A percentile compares a stretch with the other conserved stretches of the same genome.
Evolutionary conservation across 1,140 invertebrate species (phyloP).

Genomic region (Antheraea mylitta): DNA sequence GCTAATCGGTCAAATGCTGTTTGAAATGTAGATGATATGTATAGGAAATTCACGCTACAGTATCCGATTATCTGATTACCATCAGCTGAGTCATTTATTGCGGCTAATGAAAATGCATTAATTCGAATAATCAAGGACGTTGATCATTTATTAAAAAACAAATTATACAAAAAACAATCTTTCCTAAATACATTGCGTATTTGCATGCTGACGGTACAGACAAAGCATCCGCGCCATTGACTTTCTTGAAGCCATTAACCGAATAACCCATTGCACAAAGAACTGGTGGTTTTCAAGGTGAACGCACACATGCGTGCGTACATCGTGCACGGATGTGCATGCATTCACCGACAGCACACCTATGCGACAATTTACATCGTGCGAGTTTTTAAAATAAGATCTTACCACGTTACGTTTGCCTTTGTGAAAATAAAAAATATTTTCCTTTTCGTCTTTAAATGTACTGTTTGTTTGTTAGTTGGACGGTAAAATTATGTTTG

Average conservation of each 20-base stretch:
- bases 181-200: constrained; percentile 11
- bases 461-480: constrained; percentile 6
- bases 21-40: no score
- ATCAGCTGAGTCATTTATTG: neutral
- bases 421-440: constrained; percentile 6
- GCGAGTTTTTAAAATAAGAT: constrained; percentile 67
- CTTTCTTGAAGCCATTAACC: constrained; percentile 76
- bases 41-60: no score
- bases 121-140: neutral
- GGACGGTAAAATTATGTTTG: constrained; percentile 28
- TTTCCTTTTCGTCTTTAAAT: constrained; percentile 32
- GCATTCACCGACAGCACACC: constrained; percentile 28
- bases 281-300: constrained; percentile 76
- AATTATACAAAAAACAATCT: neutral
- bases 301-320: constrained; percentile 59
- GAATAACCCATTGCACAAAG: constrained; percentile 79
- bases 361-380: constrained; percentile 19
- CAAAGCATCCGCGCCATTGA: constrained; percentile 73
- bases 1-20: no score
- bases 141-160: neutral
- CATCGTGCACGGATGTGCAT: constrained; percentile 14
- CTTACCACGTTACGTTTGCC: constrained; percentile 27
- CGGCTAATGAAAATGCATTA: neutral
- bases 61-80: no score
- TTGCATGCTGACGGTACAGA: constrained; percentile 52